phyloP scores from a whole-genome alignment of 2,888 invertebrate genomes.

The Cephus runcator region DNA sequence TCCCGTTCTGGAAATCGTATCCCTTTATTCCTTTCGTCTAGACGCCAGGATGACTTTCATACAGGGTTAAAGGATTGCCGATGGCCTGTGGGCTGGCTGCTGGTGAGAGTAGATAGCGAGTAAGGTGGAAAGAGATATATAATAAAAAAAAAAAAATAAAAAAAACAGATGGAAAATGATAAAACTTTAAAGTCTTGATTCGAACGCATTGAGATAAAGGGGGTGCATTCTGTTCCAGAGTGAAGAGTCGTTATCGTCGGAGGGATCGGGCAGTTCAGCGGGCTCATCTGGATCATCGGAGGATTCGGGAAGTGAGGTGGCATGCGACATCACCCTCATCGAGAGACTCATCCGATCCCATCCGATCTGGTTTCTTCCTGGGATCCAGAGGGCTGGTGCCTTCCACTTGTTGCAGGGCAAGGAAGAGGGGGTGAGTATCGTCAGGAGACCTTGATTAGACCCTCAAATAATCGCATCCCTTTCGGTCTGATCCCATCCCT shows the following conservation, averaged over 20 bases:
- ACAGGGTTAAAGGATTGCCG: not conserved
- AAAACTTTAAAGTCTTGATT: not conserved
- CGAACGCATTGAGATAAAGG: not conserved
- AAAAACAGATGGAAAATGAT: not conserved
- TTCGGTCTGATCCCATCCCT: not conserved
- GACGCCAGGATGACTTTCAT: slow-evolving; percentile 2
- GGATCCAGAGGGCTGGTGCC: slow-evolving; percentile 92
- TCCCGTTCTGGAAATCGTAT: not conserved
- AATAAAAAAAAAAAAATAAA: not conserved
- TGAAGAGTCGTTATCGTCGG: slow-evolving; percentile 76
- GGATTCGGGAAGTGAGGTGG: slow-evolving; percentile 75
- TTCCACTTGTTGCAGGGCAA: slow-evolving; percentile 94
- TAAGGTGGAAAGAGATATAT: not conserved
- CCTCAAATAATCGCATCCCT: not conserved
- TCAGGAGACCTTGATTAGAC: not conserved
- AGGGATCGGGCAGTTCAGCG: slow-evolving; percentile 67
- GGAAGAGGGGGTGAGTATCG: slow-evolving; percentile 83
- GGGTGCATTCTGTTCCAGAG: slow-evolving; percentile 66
- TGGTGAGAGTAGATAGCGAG: not conserved
- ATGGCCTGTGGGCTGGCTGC: not conserved
- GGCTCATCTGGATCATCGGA: slow-evolving; percentile 63
- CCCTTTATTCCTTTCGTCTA: not conserved
- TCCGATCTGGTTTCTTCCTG: slow-evolving; percentile 95
- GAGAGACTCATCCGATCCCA: slow-evolving; percentile 91
- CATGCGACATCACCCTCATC: slow-evolving; percentile 85